Evolutionary conservation across 2,113 vertebrate genomes (phyloP), one percentile per base, ranked within the genome.

Genomic region (Leuciscus idus): DNA sequence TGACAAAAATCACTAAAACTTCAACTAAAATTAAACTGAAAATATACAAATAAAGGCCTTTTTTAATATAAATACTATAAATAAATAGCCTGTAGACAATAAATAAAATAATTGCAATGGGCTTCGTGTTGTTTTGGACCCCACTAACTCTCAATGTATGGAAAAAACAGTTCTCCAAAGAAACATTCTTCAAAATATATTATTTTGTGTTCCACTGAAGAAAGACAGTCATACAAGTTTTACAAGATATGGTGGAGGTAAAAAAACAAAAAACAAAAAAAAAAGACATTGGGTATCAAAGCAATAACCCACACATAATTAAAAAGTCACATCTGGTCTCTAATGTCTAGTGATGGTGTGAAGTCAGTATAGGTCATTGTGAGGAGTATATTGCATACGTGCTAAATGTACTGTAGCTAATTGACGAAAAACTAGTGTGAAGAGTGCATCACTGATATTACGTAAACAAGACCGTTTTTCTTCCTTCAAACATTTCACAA

Each of bases 341-440:
- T 48, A 81, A 85, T 26, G 30, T 84, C 23, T 52, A 64, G 66
- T 8, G 30, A 61, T 33, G 64, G 70, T 76, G 85, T 88, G 68
- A 80, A 75, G 83, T 81, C 68, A 84, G 82, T n/a, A 57, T 19
- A 48, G 82, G 55, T 36, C 19, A 48, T 39, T 10, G 13, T n/a
- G 72, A 50, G 36, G 50, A 64, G 28, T 61, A 26, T 46, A 33
- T 61, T 36, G 55, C 48, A 26, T 52, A 81, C 1, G n/a, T 85
- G 83, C 17, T 19, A 80, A 64, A 75, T 62, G 46, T 70, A 10
- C 28, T 55, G 33, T n/a, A 13, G 19, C 73, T 46, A 87, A 83
- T 39, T n/a, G 48, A 70, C 13, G 7, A 72, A 64, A 73, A 43
- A 48, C 17, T 30, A 21, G 52, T 62, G 33, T 39, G 74, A 43